Percentiles rank a stretch among this genome's conserved stretches.
Evolutionary conservation across 2,888 invertebrate genomes (phyloP).

Genomic region (Stratiomys singularior): DNA sequence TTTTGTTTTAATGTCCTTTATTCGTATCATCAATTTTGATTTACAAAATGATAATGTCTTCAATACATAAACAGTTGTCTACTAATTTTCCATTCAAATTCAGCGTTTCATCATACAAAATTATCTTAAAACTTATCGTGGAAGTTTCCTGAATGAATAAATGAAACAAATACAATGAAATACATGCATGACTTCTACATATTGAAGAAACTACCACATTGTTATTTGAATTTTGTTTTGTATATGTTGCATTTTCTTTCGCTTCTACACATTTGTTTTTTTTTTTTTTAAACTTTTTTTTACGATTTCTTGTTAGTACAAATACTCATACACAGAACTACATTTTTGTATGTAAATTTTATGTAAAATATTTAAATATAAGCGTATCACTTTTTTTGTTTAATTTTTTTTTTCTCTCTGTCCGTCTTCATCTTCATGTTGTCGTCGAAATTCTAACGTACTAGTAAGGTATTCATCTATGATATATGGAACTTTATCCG

Average conservation of each 20-base stretch:
- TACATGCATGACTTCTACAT: not conserved
- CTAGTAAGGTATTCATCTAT: not conserved
- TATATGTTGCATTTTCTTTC: not conserved
- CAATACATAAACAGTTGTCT: not conserved
- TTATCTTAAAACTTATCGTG: not conserved
- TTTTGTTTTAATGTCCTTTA: not conserved
- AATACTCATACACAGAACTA: not conserved
- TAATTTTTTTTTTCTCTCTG: not conserved
- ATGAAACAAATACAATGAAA: no score
- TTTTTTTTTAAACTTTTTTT: no score
- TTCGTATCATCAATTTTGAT: not conserved
- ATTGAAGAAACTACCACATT: conserved; percentile 1
- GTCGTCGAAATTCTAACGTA: not conserved
- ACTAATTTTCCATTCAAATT: not conserved
- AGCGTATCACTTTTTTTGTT: conserved; percentile 33
- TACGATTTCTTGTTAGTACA: no score
- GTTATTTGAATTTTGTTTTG: not conserved
- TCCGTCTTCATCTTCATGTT: no score
- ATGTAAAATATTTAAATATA: conserved; percentile 25
- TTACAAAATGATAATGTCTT: not conserved
- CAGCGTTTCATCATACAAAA: no score
- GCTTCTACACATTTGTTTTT: not conserved
- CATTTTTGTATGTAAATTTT: conserved; percentile 1
- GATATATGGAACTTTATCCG: conserved; percentile 16
- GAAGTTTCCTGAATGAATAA: not conserved